phyloP scores from a whole-genome alignment of 1,140 invertebrate species.

The Triops cancriformis region DNA sequence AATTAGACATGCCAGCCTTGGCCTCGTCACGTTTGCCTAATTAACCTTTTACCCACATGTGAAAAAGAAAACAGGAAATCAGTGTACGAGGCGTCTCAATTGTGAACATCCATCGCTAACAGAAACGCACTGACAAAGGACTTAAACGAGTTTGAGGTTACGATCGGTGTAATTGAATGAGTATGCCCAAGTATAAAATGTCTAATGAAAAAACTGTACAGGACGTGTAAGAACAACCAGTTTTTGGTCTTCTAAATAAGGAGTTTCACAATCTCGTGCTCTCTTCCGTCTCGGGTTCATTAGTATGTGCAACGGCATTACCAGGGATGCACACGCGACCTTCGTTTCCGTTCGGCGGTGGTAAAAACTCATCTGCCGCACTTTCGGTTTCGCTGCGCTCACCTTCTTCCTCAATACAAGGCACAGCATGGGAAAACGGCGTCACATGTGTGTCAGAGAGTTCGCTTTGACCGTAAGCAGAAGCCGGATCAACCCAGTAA shows the following conservation, averaged over 20 bases:
- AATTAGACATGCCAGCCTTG: conserved; percentile 10
- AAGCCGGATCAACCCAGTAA: conserved; percentile 17
- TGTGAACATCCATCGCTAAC: not conserved
- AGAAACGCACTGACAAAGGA: not conserved
- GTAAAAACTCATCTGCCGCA: not conserved
- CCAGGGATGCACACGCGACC: not conserved
- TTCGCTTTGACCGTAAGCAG: not conserved
- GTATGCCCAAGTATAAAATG: not conserved
- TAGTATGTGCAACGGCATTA: not conserved
- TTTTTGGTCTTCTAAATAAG: not conserved
- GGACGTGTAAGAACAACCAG: not conserved
- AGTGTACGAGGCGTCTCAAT: not conserved
- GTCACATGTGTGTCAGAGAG: not conserved
- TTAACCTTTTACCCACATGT: not conserved
- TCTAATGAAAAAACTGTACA: not conserved
- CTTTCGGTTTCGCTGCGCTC: not conserved
- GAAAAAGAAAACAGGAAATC: not conserved
- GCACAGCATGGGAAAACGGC: not conserved
- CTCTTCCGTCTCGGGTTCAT: not conserved
- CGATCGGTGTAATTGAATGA: not conserved
- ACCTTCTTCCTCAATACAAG: not conserved
- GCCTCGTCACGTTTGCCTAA: conserved; percentile 1
- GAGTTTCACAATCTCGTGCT: not conserved
- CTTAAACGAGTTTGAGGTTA: not conserved
- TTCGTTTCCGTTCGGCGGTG: not conserved